Base-by-base conservation (phyloP, 2,888 invertebrate species). In the Thecocarcelia acutangulata region DNA sequence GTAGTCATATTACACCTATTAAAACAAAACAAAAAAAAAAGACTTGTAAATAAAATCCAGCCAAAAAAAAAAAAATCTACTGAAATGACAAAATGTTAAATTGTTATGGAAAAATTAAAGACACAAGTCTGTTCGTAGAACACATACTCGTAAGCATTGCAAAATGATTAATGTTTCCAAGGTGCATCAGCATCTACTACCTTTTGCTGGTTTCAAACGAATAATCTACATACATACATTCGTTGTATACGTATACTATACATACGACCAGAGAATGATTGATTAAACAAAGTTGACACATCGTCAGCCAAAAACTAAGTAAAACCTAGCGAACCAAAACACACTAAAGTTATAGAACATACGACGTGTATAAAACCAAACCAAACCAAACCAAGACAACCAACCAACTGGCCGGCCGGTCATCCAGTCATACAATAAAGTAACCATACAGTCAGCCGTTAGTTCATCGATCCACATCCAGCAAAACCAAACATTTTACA, bases 231-330 rank as follows among this genome's bases (percentile, higher is more conserved):
- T 3, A 5, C n/a, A n/a, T n/a, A 33, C 69, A 63, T 42, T 17
- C 58, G 68, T 19, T 46, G n/a, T 21, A 50, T 19, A 52, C 42
- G 28, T 28, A n/a, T 61, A 44, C 44, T 28, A n/a, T 61, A 44
- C 44, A 73, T 73, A 42, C 42, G 82, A 52, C 77, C 59, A 76
- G 70, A 69, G 68, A 73, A 78, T 82, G 82, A 82, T 82, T 82
- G 82, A 82, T 82, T 82, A 78, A 77, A 78, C 69, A 63, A 70
- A 59, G 77, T 82, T 73, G 81, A 82, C 82, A 70, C 52, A 74
- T 52, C 74, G 64, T 69, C 77, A 72, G 61, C 44, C 54, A 76
- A 76, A 69, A 13, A 24, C 24, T 54, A 61, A 69, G 63, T 46
- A 64, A 76, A 76, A 74, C 13, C 46, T 76, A 76, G 54, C 54